Evolutionary conservation across 2,113 vertebrate species (phyloP).

Genomic region (Shinisaurus crocodilurus): DNA sequence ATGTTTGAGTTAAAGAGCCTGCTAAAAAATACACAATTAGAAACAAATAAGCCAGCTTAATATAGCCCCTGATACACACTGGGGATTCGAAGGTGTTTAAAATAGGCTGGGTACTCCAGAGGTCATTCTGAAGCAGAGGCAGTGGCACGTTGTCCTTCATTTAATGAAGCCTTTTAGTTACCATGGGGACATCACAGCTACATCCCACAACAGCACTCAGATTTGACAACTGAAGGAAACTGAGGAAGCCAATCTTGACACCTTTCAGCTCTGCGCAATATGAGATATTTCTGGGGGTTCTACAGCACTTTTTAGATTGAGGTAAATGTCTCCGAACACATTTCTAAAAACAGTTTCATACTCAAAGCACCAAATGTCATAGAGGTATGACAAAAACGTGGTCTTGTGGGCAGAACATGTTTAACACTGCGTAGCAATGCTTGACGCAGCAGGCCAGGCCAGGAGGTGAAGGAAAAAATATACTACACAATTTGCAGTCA

Average conservation of each 20-base stretch:
- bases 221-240: conserved; percentile 52
- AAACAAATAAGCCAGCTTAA: conserved; percentile 56
- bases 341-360: conserved; percentile 34
- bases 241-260: conserved; percentile 21
- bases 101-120: conserved; percentile 48
- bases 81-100: conserved; percentile 47
- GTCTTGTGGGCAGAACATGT: conserved; percentile 3
- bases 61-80: conserved; percentile 33
- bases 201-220: conserved; percentile 52
- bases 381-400: background rate
- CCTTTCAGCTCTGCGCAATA: background rate
- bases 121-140: conserved; percentile 46
- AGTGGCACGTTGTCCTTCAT: conserved; percentile 44
- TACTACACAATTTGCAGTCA: background rate
- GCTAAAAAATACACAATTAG: conserved; percentile 69
- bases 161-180: conserved; percentile 63
- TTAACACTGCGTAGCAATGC: conserved; percentile 9
- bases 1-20: conserved; percentile 32
- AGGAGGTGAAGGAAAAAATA: background rate
- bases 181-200: conserved; percentile 52
- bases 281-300: conserved; percentile 24
- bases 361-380: background rate
- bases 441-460: background rate
- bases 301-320: conserved; percentile 13
- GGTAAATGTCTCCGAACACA: background rate